Conservation (phyloP, 2,797 vertebrate species). For the Liasis olivaceus region DNA sequence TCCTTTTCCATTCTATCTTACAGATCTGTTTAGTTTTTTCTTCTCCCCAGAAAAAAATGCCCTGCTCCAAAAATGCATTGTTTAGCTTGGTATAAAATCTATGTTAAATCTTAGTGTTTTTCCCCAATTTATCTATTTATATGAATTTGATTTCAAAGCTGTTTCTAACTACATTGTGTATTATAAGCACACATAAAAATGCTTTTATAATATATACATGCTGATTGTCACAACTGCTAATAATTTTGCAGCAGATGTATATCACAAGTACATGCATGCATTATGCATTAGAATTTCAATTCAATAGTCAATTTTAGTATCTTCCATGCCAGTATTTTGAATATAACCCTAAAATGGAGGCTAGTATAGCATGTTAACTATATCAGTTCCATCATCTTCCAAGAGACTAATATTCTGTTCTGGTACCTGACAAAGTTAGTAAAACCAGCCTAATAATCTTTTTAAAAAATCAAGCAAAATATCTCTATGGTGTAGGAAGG, state of each 20-base stretch:
- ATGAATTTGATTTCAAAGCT: background rate
- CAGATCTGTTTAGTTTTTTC: background rate
- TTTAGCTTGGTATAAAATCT: background rate
- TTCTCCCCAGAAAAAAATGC: background rate
- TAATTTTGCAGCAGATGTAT: background rate
- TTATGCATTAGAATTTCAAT: background rate
- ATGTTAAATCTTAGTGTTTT: background rate
- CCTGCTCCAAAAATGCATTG: background rate
- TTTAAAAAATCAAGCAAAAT: background rate
- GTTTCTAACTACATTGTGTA: background rate
- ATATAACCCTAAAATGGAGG: background rate
- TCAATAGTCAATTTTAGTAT: background rate
- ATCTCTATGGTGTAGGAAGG: background rate
- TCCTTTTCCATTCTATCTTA: background rate
- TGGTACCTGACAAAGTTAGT: background rate
- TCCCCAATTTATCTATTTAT: background rate
- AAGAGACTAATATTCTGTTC: slow-evolving; percentile 2
- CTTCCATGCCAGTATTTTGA: background rate
- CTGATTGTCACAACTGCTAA: background rate
- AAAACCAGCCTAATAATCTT: background rate
- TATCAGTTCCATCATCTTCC: background rate
- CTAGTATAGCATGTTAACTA: background rate
- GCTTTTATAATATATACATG: background rate
- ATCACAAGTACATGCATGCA: too few species aligned
- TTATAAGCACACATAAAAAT: background rate